A percentile compares a stretch with the other conserved stretches of the same genome.
Evolutionary conservation across 2,888 invertebrate genomes (phyloP).

Genomic region (Stenolophus ochropezus): DNA sequence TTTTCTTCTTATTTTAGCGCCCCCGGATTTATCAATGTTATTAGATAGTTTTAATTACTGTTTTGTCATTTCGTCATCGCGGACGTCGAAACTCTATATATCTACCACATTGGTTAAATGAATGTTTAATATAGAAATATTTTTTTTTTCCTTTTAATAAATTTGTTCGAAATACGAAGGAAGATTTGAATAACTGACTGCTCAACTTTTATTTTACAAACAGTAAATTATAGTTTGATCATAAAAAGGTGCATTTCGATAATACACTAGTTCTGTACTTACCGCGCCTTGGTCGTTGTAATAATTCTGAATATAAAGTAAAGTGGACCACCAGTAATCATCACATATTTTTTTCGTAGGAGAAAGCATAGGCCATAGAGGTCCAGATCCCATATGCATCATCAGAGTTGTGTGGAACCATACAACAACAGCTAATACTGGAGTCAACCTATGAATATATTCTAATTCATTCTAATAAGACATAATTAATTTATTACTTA

Average conservation of each 20-base stretch:
- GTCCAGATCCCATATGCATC: constrained; percentile 59
- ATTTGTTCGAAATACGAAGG: no score
- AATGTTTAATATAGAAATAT: no score
- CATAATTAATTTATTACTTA: neutral
- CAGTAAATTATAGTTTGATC: no score
- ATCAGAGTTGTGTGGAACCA: neutral
- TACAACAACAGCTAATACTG: neutral
- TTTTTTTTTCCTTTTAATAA: neutral
- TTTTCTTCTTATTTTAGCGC: no score
- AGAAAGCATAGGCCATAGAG: constrained; percentile 69
- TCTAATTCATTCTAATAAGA: neutral
- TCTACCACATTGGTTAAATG: no score
- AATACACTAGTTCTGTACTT: neutral
- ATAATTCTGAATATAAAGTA: constrained; percentile 71
- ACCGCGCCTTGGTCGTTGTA: constrained; percentile 61
- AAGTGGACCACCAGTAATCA: constrained; percentile 70
- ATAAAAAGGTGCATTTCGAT: no score
- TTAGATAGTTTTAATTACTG: no score
- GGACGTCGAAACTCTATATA: no score
- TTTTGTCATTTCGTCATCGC: no score
- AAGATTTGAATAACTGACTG: no score
- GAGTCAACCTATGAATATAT: neutral
- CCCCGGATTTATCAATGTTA: no score
- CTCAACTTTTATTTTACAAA: no score
- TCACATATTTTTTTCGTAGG: constrained; percentile 65